Base-by-base conservation (phyloP, 2,888 invertebrate species). In the Microchrysa polita region DNA sequence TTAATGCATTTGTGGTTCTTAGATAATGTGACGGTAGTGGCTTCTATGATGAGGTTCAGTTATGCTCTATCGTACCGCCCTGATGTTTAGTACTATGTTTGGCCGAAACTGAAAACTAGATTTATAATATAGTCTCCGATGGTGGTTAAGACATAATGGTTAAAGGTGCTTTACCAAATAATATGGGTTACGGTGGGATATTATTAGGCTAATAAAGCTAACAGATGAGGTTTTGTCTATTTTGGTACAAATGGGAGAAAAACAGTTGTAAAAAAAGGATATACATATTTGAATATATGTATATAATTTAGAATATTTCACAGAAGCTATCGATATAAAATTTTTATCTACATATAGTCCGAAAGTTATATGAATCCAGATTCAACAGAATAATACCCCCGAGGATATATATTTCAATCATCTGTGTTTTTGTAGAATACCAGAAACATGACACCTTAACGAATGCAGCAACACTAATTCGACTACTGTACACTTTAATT, bases 1-100 rank as follows among this genome's bases (percentile, higher is more conserved):
- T 74, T 74, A 73, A 73, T 75, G 75, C 73, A 75, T 75, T 75
- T 75, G 75, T 73, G 75, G 75, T 74, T 18, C 61, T 57, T 57
- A 69, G 69, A 57, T 69, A 69, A 69, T 69, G 69, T 69, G 69
- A 55, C 69, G 69, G 69, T 55, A 57, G 69, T 65, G 65, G 65
- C 22, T 22, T 57, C 55, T 18, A 69, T 69, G 69, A 69, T 69
- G 69, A 57, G 55, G 34, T 40, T 9, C 69, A 20, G 55, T 69
- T 69, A 69, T 69, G 69, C 57, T 57, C 55, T 69, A 69, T 20
- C 67, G n/a, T 5, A 7, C 67, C 53, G n/a, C 10, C 23, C 53
- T 16, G 20, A 34, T 16, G n/a, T 53, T 67, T 53, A n/a, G 16
- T 48, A n/a, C n/a, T n/a, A n/a, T n/a, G 27, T 27, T 27, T 65